A percentile compares a stretch with the other conserved stretches of the same genome.
These are phyloP conservation scores for Nesogale talazaci DNA, from an alignment of 2,113 vertebrate genomes.

Conservation along the genomic window DNA sequence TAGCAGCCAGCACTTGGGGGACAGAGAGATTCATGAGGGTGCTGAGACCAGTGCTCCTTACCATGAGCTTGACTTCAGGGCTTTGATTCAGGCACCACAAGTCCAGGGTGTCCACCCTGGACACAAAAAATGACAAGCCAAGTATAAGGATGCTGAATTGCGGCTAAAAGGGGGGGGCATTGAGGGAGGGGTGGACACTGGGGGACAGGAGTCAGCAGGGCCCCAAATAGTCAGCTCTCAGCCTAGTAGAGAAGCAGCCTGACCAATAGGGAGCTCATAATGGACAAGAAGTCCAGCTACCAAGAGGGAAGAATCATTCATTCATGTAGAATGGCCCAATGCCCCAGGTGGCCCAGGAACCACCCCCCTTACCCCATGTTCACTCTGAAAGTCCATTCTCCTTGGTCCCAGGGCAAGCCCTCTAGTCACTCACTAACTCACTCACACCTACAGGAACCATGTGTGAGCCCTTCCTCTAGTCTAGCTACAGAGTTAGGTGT, in stretches of 20 bases:
- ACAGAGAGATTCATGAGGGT: not conserved
- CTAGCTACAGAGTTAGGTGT: not conserved
- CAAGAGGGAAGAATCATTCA: not conserved
- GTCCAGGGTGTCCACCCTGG: not conserved
- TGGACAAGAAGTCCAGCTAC: not conserved
- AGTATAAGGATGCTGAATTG: not conserved
- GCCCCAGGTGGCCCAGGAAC: not conserved
- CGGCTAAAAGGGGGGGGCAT: not conserved
- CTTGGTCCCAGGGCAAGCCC: not conserved
- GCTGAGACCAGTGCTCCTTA: not conserved
- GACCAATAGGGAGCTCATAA: not conserved
- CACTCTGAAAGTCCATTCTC: not conserved
- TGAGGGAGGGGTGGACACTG: too few relatives aligned
- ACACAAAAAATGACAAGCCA: not conserved
- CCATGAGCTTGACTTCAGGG: not conserved
- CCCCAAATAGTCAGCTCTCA: not conserved
- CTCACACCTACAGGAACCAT: not conserved
- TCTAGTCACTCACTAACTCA: not conserved
- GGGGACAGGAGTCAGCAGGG: not conserved
- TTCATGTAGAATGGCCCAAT: not conserved
- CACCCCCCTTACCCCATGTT: not conserved
- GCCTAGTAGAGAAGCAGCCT: not conserved
- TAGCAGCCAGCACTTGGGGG: not conserved
- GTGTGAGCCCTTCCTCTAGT: not conserved
- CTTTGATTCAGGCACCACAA: not conserved